Percentiles rank a stretch among this genome's conserved stretches.
These are phyloP conservation scores for Panorpa germanica DNA, from an alignment of 2,888 invertebrate species.

Conservation along the genomic window DNA sequence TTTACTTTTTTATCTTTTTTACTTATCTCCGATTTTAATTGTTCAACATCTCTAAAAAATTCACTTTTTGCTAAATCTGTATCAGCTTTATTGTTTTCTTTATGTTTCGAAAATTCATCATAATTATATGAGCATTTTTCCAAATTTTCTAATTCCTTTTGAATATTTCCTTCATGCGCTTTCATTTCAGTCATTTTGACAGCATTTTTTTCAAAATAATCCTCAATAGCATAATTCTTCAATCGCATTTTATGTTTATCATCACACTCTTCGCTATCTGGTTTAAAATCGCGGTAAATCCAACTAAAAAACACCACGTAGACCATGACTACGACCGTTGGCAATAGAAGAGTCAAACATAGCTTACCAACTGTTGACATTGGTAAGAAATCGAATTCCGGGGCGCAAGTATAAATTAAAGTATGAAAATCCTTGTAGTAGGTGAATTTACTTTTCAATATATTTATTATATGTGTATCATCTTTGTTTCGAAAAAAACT, in stretches of 20 bases:
- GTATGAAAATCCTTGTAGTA: conserved; percentile 54
- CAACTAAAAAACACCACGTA: conserved; percentile 24
- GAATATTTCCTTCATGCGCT: conserved; percentile 18
- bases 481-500: conserved; percentile 25
- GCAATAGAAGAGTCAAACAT: conserved; percentile 33
- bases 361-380: conserved; percentile 30
- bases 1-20: conserved; percentile 16
- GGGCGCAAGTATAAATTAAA: conserved; percentile 55
- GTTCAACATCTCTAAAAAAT: conserved; percentile 22
- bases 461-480: conserved; percentile 51
- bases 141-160: conserved; percentile 19
- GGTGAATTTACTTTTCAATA: conserved; percentile 49
- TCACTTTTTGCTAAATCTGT: conserved; percentile 18
- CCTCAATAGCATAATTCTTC: conserved; percentile 33
- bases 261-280: conserved; percentile 17
- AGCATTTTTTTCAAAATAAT: conserved; percentile 25
- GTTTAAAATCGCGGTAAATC: conserved; percentile 16
- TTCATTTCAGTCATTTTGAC: conserved; percentile 21
- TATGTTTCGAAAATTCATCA: conserved; percentile 20
- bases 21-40: conserved; percentile 20
- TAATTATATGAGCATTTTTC: conserved; percentile 21
- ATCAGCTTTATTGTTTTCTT: conserved; percentile 17
- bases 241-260: conserved; percentile 21
- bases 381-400: conserved; percentile 56
- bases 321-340: conserved; percentile 28